Conservation (phyloP, 2,888 invertebrate genomes). For the Morpho helenor region DNA sequence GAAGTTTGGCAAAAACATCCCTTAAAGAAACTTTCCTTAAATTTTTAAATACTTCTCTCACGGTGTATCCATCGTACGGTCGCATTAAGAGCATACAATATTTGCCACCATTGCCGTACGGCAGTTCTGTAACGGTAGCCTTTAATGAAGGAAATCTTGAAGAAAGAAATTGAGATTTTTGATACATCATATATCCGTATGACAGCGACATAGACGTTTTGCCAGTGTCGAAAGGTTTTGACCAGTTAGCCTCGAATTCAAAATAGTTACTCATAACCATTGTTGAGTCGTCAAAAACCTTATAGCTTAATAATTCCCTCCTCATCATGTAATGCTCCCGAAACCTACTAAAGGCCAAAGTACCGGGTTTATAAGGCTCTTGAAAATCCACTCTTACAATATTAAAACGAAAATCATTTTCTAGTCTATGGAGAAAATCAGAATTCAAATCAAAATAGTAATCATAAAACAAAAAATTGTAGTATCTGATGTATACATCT, state of each 20-base stretch:
- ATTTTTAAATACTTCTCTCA: constrained; percentile 70
- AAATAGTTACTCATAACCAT: constrained; percentile 51
- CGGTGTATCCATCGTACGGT: constrained; percentile 74
- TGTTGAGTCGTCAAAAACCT: constrained; percentile 75
- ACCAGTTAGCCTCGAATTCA: constrained; percentile 4
- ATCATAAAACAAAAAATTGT: neutral
- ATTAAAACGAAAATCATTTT: neutral
- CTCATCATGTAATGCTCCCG: constrained; percentile 15
- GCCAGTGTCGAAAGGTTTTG: neutral
- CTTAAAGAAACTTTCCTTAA: constrained; percentile 63
- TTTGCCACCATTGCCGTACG: constrained; percentile 80
- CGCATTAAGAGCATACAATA: constrained; percentile 82
- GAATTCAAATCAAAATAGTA: neutral
- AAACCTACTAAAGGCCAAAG: constrained; percentile 51
- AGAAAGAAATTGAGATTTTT: constrained; percentile 75
- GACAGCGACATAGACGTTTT: too few relatives aligned
- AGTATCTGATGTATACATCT: constrained; percentile 33
- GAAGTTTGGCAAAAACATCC: constrained; percentile 70
- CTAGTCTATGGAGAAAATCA: neutral
- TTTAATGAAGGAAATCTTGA: constrained; percentile 74
- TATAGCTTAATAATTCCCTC: constrained; percentile 54
- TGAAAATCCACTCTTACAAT: neutral
- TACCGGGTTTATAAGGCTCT: constrained; percentile 53
- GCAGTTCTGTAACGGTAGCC: constrained; percentile 82
- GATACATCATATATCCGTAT: constrained; percentile 29